Percentiles rank a stretch among this genome's conserved stretches.
phyloP scores from a whole-genome alignment of 2,888 invertebrate species.

The Napeogenes inachia region DNA sequence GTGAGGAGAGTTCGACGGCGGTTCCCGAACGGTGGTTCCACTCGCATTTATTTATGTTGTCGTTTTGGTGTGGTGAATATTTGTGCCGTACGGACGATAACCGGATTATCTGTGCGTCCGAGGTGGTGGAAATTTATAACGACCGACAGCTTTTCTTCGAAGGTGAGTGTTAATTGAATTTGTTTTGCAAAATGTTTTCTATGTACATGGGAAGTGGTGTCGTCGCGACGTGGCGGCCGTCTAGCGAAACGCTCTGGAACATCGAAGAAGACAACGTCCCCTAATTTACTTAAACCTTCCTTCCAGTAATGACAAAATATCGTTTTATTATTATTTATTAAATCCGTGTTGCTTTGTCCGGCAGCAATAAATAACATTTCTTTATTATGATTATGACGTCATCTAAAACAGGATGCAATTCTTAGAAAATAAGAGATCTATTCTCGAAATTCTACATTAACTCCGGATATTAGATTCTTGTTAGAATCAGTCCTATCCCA shows the following conservation, averaged over 20 bases:
- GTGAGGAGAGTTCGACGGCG: slow-evolving; percentile 62
- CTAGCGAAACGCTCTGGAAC: slow-evolving; percentile 54
- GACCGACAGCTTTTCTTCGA: slow-evolving; percentile 57
- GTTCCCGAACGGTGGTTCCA: slow-evolving; percentile 57
- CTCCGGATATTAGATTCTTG: slow-evolving; percentile 48
- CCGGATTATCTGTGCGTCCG: slow-evolving; percentile 74
- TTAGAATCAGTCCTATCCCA: slow-evolving; percentile 64
- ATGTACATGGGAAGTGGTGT: slow-evolving; percentile 46
- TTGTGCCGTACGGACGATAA: slow-evolving; percentile 75
- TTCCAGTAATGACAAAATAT: slow-evolving; percentile 13
- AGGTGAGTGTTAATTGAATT: slow-evolving; percentile 60
- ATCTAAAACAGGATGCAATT: slow-evolving; percentile 35
- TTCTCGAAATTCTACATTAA: slow-evolving; percentile 17
- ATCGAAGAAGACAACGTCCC: slow-evolving; percentile 39
- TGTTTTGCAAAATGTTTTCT: slow-evolving; percentile 45
- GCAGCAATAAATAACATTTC: neutral
- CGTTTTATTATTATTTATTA: slow-evolving; percentile 8
- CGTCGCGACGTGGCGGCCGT: slow-evolving; percentile 65
- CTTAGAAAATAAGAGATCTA: slow-evolving; percentile 28
- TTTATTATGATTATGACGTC: slow-evolving; percentile 42
- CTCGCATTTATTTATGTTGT: slow-evolving; percentile 75
- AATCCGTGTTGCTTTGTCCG: neutral
- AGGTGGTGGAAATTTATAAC: slow-evolving; percentile 72
- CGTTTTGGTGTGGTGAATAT: slow-evolving; percentile 77
- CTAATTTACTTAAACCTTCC: slow-evolving; percentile 26